phyloP scores from a whole-genome alignment of 2,797 vertebrate species.

The Neoniphon sammara region DNA sequence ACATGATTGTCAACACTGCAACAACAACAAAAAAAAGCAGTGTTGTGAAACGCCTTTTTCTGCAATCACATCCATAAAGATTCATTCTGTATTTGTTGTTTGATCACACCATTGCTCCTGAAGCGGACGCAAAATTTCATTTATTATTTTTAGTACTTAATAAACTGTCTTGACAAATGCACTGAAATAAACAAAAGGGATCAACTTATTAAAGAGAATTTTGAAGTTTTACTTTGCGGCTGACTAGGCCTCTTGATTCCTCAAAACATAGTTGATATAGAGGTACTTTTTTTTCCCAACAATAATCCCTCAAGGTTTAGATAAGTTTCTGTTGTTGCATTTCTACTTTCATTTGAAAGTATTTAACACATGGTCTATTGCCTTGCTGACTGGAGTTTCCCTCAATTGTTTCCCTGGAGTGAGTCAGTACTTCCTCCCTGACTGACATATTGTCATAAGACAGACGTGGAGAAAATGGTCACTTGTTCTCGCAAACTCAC shows the following conservation, averaged over 20 bases:
- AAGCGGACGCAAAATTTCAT: neutral
- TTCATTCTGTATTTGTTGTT: neutral
- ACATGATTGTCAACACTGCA: slow-evolving; percentile 14
- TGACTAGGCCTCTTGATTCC: no score
- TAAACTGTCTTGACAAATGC: no score
- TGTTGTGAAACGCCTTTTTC: neutral
- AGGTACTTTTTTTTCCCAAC: neutral
- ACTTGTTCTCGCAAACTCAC: neutral
- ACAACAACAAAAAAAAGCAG: neutral
- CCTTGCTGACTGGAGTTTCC: slow-evolving; percentile 18
- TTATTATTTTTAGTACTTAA: neutral
- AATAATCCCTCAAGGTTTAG: neutral
- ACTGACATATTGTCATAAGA: slow-evolving; percentile 15
- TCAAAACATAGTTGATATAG: no score
- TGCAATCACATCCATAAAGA: neutral
- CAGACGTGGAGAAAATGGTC: neutral
- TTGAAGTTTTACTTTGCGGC: no score
- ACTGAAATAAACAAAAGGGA: neutral
- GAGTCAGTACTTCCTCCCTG: slow-evolving; percentile 40
- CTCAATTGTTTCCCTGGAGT: slow-evolving; percentile 9
- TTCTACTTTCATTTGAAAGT: neutral
- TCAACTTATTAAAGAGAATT: neutral
- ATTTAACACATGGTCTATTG: neutral
- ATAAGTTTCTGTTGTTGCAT: neutral
- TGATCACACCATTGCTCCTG: neutral